Conservation (phyloP, 2,888 invertebrate genomes). For the Allophyes oxyacanthae region DNA sequence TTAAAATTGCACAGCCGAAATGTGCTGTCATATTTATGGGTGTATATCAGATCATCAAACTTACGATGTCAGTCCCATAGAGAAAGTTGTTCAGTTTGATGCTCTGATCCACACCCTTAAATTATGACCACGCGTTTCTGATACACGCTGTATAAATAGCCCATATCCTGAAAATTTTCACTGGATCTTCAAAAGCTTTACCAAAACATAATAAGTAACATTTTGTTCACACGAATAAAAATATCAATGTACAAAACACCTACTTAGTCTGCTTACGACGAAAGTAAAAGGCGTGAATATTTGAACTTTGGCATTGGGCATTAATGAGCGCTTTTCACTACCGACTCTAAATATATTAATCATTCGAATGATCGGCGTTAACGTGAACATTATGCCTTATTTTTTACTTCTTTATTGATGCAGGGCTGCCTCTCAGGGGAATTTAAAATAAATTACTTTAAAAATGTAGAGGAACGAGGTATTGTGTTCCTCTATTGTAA, state of each 20-base stretch:
- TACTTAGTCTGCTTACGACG: conserved; percentile 26
- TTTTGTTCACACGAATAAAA: neutral
- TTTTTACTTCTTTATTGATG: conserved; percentile 47
- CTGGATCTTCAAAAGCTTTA: neutral
- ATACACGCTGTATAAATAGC: too few relatives aligned
- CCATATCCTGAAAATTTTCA: too few relatives aligned
- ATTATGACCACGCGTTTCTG: too few relatives aligned
- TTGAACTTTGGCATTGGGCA: conserved; percentile 52
- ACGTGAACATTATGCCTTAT: conserved; percentile 67
- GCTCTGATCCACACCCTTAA: too few relatives aligned
- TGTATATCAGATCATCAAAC: too few relatives aligned
- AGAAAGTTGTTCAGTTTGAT: too few relatives aligned
- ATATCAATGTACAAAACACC: conserved; percentile 25
- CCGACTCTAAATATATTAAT: conserved; percentile 69
- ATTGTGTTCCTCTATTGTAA: too few relatives aligned
- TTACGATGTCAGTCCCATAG: too few relatives aligned
- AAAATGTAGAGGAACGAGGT: too few relatives aligned
- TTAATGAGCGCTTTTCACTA: conserved; percentile 63
- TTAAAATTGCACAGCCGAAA: too few relatives aligned
- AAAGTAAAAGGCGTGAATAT: conserved; percentile 45
- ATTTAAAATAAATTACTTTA: neutral
- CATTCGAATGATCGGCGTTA: conserved; percentile 74
- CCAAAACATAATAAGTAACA: neutral
- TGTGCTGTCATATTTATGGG: too few relatives aligned
- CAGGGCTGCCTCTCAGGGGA: conserved; percentile 46